Conservation (phyloP, 2,797 vertebrate species). For the Takifugu rubripes region DNA sequence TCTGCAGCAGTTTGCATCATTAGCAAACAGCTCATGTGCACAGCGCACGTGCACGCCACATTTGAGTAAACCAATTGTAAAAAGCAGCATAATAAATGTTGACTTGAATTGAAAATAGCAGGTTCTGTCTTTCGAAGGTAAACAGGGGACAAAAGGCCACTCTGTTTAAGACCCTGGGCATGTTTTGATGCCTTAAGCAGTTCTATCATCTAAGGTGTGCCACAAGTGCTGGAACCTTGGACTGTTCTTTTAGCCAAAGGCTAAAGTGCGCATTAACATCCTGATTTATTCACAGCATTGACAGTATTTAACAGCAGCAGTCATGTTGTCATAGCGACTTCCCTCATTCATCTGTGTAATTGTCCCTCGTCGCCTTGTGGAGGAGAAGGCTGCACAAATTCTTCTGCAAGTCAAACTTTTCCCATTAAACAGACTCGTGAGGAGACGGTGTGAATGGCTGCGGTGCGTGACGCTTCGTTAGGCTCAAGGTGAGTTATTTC, state of each 20-base stretch:
- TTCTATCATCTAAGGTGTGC: slow-evolving; percentile 28
- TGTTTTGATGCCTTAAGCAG: slow-evolving; percentile 33
- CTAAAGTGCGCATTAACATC: slow-evolving; percentile 37
- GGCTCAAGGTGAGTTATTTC: slow-evolving; percentile 51
- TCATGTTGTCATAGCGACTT: slow-evolving; percentile 19
- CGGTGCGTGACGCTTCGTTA: slow-evolving; percentile 41
- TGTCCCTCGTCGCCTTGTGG: slow-evolving; percentile 12
- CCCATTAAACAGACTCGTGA: slow-evolving; percentile 25
- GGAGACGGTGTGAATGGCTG: slow-evolving; percentile 34
- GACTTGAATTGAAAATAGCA: slow-evolving; percentile 41
- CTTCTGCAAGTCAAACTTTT: slow-evolving; percentile 39
- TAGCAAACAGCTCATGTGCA: slow-evolving; percentile 54
- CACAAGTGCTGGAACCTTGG: slow-evolving; percentile 25
- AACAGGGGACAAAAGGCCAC: slow-evolving; percentile 15
- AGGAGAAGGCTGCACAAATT: slow-evolving; percentile 36
- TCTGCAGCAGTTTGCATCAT: slow-evolving; percentile 51
- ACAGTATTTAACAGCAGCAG: slow-evolving; percentile 43
- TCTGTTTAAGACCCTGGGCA: slow-evolving; percentile 32
- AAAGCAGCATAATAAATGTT: slow-evolving; percentile 45
- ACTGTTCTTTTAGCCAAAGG: slow-evolving; percentile 42
- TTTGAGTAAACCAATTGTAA: slow-evolving; percentile 17
- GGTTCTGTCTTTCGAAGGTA: slow-evolving; percentile 23
- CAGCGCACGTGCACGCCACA: slow-evolving; percentile 34
- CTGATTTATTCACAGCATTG: slow-evolving; percentile 38
- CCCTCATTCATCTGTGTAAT: slow-evolving; percentile 24